Base-by-base conservation (phyloP, 2,113 vertebrate genomes). In the Rousettus leschenaultii region DNA sequence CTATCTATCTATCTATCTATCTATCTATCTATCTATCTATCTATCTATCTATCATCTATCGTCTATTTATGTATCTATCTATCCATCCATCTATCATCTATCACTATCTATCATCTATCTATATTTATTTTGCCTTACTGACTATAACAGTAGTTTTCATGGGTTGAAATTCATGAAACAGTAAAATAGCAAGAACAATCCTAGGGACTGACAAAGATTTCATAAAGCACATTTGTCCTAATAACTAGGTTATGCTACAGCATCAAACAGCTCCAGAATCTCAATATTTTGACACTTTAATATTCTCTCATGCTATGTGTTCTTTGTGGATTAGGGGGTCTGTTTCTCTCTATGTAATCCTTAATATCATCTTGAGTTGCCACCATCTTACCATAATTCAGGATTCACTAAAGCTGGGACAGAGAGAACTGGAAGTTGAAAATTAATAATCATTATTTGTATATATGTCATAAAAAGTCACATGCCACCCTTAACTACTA, bases 401-500 rank as follows among this genome's bases (percentile, higher is more conserved):
- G 33, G 6, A 7, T 57, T 86, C 48, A 48, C 0, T 66, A 77
- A 16, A 86, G 16, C 6, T 43, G 8, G 38, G 40, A 65, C 1
- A 78, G 26, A 86, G 68, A 82, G 38, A 87, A 22, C 2, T 45
- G 26, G 33, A 7, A 61, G 8, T 28, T 35, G 13, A 63, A 5
- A 2, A 40, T 15, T 78, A 30, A 61, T 28, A 74, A 24, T 74
- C 38, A 59, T 24, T 73, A 61, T 45, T 14, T 18, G 21, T 45
- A 33, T 78, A 28, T 35, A 43, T 74, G 7, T 55, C 28, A 18
- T 78, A 35, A 84, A 68, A 70, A 7, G 30, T 1, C 40, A 71
- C 2, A 40, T 73, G 7, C 0, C 7, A 74, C 11, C 4, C 40
- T 84, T 66, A 8, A 10, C 43, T 4, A 4, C 1, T 33, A n/a